Evolutionary conservation across 2,797 vertebrate genomes (phyloP).

Genomic region (Myotis myotis): DNA sequence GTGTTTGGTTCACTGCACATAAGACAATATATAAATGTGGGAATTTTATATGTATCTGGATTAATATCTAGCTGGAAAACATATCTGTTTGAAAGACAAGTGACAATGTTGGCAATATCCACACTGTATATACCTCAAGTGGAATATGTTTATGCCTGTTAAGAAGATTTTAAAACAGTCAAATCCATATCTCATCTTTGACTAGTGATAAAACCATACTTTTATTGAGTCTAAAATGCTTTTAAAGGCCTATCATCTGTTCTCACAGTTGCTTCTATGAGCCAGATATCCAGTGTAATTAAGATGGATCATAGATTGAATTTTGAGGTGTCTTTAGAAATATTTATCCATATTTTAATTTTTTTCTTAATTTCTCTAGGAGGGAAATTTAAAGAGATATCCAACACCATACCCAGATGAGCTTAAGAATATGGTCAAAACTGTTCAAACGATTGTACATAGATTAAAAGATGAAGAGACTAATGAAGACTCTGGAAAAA

Average conservation of each 20-base stretch:
- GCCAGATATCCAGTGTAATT: not conserved
- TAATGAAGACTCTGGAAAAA: conserved; percentile 88
- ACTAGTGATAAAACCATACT: not conserved
- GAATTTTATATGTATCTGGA: not conserved
- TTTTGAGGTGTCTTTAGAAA: conserved; percentile 38
- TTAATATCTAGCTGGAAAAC: not conserved
- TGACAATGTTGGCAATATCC: conserved; percentile 5
- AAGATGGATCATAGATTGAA: not conserved
- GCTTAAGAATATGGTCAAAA: conserved; percentile 99
- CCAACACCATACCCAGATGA: conserved; percentile 99
- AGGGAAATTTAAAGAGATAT: conserved; percentile 97
- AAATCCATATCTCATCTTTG: conserved; percentile 5
- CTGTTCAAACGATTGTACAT: conserved; percentile 97
- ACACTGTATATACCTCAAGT: not conserved
- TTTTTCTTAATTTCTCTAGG: conserved; percentile 83
- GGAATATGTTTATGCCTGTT: not conserved
- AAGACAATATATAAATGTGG: not conserved
- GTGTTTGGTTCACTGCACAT: not conserved
- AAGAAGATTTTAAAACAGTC: conserved; percentile 24
- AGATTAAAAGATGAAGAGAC: conserved; percentile 96
- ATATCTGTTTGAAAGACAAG: conserved; percentile 16
- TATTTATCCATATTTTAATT: conserved; percentile 42
- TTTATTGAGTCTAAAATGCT: conserved; percentile 36
- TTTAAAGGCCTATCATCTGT: not conserved
- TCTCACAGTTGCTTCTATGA: not conserved